Percentiles rank a stretch among this genome's conserved stretches.
Conservation (phyloP, 2,888 invertebrate species). For the Calameuta filiformis region DNA sequence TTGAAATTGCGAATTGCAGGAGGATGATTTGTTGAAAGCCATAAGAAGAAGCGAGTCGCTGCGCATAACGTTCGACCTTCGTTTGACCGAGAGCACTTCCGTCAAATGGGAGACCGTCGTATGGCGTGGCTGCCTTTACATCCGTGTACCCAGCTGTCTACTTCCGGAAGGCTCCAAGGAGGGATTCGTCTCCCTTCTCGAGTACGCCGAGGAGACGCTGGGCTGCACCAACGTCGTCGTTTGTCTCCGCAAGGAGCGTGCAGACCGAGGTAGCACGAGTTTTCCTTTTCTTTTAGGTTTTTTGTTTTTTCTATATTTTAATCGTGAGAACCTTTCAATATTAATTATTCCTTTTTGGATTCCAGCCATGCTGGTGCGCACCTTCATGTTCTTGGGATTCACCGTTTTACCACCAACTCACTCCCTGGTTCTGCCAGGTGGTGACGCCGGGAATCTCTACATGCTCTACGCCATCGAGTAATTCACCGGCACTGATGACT, state of each 20-base stretch:
- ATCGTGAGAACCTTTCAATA: background rate
- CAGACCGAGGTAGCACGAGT: constrained; percentile 73
- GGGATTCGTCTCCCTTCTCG: constrained; percentile 91
- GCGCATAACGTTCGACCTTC: constrained; percentile 81
- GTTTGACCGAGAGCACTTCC: constrained; percentile 80
- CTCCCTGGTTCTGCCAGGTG: constrained; percentile 76
- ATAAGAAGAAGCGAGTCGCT: constrained; percentile 76
- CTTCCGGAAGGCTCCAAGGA: constrained; percentile 94
- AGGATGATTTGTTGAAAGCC: constrained; percentile 72
- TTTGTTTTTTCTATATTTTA: background rate
- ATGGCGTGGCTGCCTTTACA: constrained; percentile 83
- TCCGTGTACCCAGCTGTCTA: constrained; percentile 88
- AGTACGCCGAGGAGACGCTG: constrained; percentile 95
- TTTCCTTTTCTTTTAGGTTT: constrained; percentile 17
- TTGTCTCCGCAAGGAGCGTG: constrained; percentile 85
- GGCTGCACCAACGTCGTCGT: constrained; percentile 83
- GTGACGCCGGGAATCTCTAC: constrained; percentile 74
- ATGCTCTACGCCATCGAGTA: constrained; percentile 71
- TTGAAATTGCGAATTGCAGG: constrained; percentile 45
- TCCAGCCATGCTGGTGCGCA: constrained; percentile 84
- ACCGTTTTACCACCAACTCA: constrained; percentile 86
- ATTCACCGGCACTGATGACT: constrained; percentile 42
- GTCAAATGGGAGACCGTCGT: constrained; percentile 89
- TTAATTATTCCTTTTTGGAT: constrained; percentile 22
- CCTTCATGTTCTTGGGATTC: constrained; percentile 98